These are phyloP conservation scores for Nothoprocta pentlandii DNA, from an alignment of 2,113 vertebrate genomes.

Conservation along the genomic window DNA sequence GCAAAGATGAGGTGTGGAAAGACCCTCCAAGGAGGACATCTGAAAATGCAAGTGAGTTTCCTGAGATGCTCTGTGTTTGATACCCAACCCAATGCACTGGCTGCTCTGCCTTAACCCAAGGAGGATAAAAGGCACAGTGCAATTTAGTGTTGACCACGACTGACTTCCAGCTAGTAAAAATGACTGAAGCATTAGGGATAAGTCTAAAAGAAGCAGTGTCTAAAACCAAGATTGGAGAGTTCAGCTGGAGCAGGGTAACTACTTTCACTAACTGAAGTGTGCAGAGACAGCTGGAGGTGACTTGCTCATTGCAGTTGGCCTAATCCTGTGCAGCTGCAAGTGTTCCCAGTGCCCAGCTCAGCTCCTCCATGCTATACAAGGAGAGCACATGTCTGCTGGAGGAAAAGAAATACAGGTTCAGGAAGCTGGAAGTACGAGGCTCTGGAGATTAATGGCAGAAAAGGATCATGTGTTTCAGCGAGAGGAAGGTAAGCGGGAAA, in stretches of 20 bases:
- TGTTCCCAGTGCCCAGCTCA: rapidly evolving
- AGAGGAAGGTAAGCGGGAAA: slow-evolving; percentile 29
- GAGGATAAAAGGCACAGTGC: background rate
- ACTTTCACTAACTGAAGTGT: background rate
- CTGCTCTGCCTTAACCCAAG: background rate
- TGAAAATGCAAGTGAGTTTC: background rate
- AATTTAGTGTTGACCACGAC: background rate
- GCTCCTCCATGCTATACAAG: background rate
- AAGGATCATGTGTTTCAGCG: background rate
- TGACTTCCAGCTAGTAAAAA: background rate
- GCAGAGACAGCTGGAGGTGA: background rate
- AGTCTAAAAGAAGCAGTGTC: background rate
- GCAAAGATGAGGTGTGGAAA: background rate
- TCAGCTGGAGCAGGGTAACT: background rate
- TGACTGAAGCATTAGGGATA: background rate
- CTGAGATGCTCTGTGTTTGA: background rate
- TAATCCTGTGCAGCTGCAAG: background rate
- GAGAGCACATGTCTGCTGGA: background rate
- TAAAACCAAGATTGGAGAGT: background rate
- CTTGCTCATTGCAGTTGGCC: background rate
- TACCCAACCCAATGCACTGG: background rate
- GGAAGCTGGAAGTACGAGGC: background rate
- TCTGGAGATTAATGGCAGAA: slow-evolving; percentile 8
- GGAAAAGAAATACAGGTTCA: background rate
- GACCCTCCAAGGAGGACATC: rapidly evolving